phyloP scores from a whole-genome alignment of 2,797 vertebrate genomes.

The Tangara arthus region DNA sequence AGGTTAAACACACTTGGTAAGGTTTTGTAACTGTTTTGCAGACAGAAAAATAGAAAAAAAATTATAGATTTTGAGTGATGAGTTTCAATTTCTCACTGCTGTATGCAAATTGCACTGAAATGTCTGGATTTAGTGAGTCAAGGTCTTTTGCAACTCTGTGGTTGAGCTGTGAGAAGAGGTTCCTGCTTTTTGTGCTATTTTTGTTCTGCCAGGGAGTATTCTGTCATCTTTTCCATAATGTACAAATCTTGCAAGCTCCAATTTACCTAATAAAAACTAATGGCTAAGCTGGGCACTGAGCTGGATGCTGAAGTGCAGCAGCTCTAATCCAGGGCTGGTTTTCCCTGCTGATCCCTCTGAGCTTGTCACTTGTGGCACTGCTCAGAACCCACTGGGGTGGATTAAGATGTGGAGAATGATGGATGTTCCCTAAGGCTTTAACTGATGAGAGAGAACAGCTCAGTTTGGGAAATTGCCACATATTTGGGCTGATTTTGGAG shows the following conservation, averaged over 20 bases:
- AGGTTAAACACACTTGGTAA: background rate
- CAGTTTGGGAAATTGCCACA: background rate
- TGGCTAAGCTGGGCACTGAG: background rate
- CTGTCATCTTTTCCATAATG: background rate
- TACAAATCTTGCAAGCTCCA: background rate
- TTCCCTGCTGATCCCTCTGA: background rate
- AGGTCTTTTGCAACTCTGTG: background rate
- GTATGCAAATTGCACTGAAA: background rate
- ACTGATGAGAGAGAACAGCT: background rate
- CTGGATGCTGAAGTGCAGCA: background rate
- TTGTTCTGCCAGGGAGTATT: background rate
- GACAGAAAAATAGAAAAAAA: background rate
- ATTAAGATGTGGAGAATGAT: background rate
- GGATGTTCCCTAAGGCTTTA: background rate
- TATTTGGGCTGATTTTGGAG: background rate
- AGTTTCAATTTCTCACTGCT: background rate
- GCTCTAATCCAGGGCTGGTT: background rate
- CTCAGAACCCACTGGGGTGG: background rate
- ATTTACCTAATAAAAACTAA: background rate
- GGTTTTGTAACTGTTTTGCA: background rate
- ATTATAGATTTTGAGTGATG: background rate
- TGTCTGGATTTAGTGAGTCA: slow-evolving; percentile 15
- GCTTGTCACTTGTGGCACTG: background rate
- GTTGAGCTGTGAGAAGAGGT: background rate
- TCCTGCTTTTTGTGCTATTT: background rate